Base-by-base conservation (phyloP, 2,113 vertebrate genomes). In the Scomber scombrus region DNA sequence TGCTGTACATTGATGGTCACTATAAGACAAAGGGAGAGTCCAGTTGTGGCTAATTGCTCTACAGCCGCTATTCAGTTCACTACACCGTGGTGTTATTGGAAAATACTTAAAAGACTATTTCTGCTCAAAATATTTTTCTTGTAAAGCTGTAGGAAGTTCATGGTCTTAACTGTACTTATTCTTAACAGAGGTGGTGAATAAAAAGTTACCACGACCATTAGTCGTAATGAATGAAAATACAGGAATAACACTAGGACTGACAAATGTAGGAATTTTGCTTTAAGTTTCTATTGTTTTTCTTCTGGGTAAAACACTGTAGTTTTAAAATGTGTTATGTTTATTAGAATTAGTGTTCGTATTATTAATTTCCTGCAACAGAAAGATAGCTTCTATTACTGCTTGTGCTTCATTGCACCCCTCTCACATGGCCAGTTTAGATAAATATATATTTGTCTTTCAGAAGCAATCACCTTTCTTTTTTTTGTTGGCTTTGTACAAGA, bases 371-470 rank as follows among this genome's bases (percentile, higher is more conserved):
- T 57, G 14, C 10, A 18, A 16, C 11, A 47, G 61, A 46, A 13
- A n/a, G 10, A 52, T 26, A 43, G 21, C 16, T 70, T 26, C 29
- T 7, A 31, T 34, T 14, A 49, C 4, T 34, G 40, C 21, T 45
- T 23, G 16, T 4, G 15, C 18, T 14, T 52, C 11, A 13, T 57
- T 45, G 10, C 9, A 5, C 34, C 29, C 43, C 13, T 51, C 9
- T 19, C 11, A 18, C 16, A 8, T 65, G 13, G 29, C 12, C 3
- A 5, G 5, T 51, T 45, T 29, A 21, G 34, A 50, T 26, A 16
- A n/a, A n/a, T n/a, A n/a, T n/a, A n/a, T n/a, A n/a, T 31, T 64
- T 83, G 16, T 43, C 49, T 66, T 61, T 45, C 62, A 66, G 15
- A 55, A n/a, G 11, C 46, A 15, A 49, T n/a, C 13, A 14, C 11